Evolutionary conservation across 2,888 invertebrate genomes (phyloP), one percentile per base, ranked within the genome.

Genomic region (Phyto melanocephala): DNA sequence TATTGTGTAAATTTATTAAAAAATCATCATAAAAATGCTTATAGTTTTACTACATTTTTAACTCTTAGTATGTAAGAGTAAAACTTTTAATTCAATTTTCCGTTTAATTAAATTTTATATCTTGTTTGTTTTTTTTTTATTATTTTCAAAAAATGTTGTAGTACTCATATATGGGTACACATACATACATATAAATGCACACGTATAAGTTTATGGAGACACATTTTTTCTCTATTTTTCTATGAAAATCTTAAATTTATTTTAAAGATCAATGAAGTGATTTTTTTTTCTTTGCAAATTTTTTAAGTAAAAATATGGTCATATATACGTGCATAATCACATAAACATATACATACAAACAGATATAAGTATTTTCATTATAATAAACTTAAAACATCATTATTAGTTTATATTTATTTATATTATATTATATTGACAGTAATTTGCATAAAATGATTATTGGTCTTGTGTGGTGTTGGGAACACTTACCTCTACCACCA

Each of bases 31-130:
- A 67, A 65, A 75, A n/a, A 67, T 75, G 17, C 65, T 75, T 50
- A 67, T 58, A 58, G 47, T 75, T 75, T 47, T 35, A 56, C 65
- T 75, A 67, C 75, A 67, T 37, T n/a, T 35, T 50, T 37, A 47
- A 22, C 52, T 47, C 8, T 13, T 33, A 28, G 15, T 68, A 8
- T 33, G 65, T 52, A 13, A 15, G 20, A 33, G 40, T n/a, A 50
- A 47, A 58, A 58, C 52, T 50, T 42, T 67, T 50, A 67, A 72
- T 62, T 72, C 50, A 72, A 80, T 80, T 80, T 74, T 80, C 58
- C 79, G 67, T 80, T 80, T 74, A 72, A 80, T 80, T 74, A 80
- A 80, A 74, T 74, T 80, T 76, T 76, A 79, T 54, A 68, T 52
- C 52, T 62, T 47, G 17, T 11, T 71, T 47, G n/a, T n/a, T 28